A percentile compares a stretch with the other conserved stretches of the same genome.
phyloP scores from a whole-genome alignment of 2,888 invertebrate species.

The Drosophila incognita region DNA sequence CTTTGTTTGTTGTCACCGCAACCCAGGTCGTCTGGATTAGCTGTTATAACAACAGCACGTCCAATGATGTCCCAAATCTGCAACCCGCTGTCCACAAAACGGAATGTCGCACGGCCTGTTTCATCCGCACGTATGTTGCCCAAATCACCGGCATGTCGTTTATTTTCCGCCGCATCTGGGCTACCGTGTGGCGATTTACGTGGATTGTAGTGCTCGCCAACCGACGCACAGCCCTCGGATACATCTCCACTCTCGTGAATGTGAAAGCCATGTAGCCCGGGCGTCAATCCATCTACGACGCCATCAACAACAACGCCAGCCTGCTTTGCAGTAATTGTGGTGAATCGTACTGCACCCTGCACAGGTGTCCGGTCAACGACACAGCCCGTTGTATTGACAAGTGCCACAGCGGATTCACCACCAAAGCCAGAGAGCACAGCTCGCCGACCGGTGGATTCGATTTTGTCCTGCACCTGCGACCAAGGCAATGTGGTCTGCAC shows the following conservation, averaged over 20 bases:
- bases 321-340: constrained; percentile 83
- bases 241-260: constrained; percentile 92
- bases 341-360: constrained; percentile 91
- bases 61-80: constrained; percentile 91
- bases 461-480: constrained; percentile 85
- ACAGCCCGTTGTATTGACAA: constrained; percentile 86
- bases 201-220: constrained; percentile 88
- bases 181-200: constrained; percentile 86
- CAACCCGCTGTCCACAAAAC: constrained; percentile 87
- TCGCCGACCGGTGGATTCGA: constrained; percentile 88
- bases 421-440: constrained; percentile 93
- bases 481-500: constrained; percentile 83
- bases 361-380: constrained; percentile 84
- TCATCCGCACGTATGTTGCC: constrained; percentile 88
- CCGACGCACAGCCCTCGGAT: constrained; percentile 87
- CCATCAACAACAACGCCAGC: constrained; percentile 91
- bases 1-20: constrained; percentile 86
- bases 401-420: constrained; percentile 91
- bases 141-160: constrained; percentile 88
- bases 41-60: constrained; percentile 91
- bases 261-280: constrained; percentile 86
- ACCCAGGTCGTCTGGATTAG: constrained; percentile 88
- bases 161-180: constrained; percentile 84
- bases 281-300: constrained; percentile 91
- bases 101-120: constrained; percentile 89